These are phyloP conservation scores for Melanotaenia duboulayi DNA, from an alignment of 2,113 vertebrate genomes.

Conservation along the genomic window DNA sequence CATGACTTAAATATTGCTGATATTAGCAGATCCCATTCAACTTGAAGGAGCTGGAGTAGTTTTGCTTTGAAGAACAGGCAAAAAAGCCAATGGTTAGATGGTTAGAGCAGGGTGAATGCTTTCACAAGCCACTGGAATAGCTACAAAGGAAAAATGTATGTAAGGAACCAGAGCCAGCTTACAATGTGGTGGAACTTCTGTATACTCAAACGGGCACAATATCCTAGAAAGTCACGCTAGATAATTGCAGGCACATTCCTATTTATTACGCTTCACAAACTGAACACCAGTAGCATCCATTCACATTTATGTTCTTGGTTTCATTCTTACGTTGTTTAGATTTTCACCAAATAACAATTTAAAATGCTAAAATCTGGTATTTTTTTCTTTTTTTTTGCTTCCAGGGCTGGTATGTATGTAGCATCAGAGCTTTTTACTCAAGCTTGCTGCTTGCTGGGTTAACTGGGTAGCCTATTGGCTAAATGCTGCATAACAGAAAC, in stretches of 20 bases:
- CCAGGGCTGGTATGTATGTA: not conserved
- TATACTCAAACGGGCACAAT: not conserved
- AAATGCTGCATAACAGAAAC: not conserved
- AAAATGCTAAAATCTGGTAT: no score
- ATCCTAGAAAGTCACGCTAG: not conserved
- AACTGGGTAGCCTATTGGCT: constrained; percentile 4
- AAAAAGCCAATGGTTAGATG: no score
- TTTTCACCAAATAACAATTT: no score
- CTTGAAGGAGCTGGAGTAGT: no score
- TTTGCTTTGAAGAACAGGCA: no score
- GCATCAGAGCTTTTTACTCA: not conserved
- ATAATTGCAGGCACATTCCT: not conserved
- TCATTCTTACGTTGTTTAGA: no score
- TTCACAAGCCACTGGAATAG: no score
- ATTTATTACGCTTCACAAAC: not conserved
- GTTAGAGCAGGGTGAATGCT: no score
- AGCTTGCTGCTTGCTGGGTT: not conserved
- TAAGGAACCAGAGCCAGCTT: not conserved
- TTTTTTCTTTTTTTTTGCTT: not conserved
- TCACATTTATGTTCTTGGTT: not conserved
- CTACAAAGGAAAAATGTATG: not conserved
- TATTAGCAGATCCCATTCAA: no score
- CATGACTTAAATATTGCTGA: no score
- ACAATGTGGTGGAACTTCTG: not conserved
- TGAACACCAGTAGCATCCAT: not conserved